phyloP scores from a whole-genome alignment of 2,113 vertebrate species.

The Ptilorrhoa leucosticta region DNA sequence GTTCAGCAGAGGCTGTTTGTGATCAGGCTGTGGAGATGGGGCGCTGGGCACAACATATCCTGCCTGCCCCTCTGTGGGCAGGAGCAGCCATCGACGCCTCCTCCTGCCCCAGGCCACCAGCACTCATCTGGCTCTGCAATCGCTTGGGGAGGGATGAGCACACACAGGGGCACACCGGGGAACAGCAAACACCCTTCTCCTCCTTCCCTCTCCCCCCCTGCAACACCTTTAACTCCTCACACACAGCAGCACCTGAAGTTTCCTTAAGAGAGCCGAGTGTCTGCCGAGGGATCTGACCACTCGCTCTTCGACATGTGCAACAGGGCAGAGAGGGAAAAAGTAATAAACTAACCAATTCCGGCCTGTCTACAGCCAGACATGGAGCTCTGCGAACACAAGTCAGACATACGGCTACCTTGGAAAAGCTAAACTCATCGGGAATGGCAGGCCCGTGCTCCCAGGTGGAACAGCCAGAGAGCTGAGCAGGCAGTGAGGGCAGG shows the following conservation, averaged over 20 bases:
- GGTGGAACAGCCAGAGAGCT: neutral
- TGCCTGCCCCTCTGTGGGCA: neutral
- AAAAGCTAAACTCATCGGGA: neutral
- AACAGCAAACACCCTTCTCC: neutral
- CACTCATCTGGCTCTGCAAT: neutral
- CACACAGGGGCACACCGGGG: fast-evolving
- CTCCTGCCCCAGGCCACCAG: neutral
- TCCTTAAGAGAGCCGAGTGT: neutral
- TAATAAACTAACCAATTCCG: neutral
- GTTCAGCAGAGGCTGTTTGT: neutral
- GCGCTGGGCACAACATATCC: fast-evolving
- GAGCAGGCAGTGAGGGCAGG: neutral
- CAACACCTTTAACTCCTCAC: neutral
- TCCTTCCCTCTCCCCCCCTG: neutral
- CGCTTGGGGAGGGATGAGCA: neutral
- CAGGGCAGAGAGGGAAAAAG: neutral
- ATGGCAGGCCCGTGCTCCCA: neutral
- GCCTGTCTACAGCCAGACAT: neutral
- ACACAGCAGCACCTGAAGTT: neutral
- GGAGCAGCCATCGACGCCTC: neutral
- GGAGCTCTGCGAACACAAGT: neutral
- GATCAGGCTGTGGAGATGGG: neutral
- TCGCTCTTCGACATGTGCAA: fast-evolving
- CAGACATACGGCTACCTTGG: neutral
- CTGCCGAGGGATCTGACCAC: neutral